A percentile compares a stretch with the other conserved stretches of the same genome.
Conservation (phyloP, 2,888 invertebrate genomes). For the Lithophane socia region DNA sequence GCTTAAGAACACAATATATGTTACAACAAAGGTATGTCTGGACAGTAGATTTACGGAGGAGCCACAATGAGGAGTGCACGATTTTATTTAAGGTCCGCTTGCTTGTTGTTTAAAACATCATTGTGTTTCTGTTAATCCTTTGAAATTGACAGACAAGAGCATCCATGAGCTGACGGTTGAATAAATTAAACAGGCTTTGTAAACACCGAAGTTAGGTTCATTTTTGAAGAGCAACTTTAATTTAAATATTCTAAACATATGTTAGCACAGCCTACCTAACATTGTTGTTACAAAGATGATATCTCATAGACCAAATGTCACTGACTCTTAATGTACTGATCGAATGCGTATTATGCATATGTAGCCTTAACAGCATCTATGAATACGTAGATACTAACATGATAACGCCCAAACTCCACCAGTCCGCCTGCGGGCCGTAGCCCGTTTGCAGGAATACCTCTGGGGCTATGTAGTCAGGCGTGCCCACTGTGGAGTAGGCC, state of each 20-base stretch:
- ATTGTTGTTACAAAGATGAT: neutral
- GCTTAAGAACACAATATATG: constrained; percentile 14
- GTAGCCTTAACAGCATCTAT: neutral
- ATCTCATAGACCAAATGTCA: neutral
- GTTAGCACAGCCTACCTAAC: constrained; percentile 16
- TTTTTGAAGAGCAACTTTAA: neutral
- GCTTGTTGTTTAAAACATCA: constrained; percentile 10
- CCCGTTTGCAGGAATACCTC: constrained; percentile 99
- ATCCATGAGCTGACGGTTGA: neutral
- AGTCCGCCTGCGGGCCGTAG: constrained; percentile 99
- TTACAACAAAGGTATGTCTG: neutral
- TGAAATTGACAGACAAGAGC: neutral
- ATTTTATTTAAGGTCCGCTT: neutral
- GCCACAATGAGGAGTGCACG: neutral
- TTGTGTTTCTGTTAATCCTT: neutral
- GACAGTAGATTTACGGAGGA: neutral
- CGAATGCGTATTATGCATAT: neutral
- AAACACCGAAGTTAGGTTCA: neutral
- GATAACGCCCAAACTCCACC: constrained; percentile 99
- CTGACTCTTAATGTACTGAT: neutral
- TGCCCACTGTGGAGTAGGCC: constrained; percentile 98
- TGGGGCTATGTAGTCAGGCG: constrained; percentile 99
- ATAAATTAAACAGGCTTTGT: neutral
- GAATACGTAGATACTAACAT: constrained; percentile 92
- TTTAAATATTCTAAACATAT: neutral